Evolutionary conservation across 2,888 invertebrate genomes (phyloP).

Genomic region (Prenolepis imparis): DNA sequence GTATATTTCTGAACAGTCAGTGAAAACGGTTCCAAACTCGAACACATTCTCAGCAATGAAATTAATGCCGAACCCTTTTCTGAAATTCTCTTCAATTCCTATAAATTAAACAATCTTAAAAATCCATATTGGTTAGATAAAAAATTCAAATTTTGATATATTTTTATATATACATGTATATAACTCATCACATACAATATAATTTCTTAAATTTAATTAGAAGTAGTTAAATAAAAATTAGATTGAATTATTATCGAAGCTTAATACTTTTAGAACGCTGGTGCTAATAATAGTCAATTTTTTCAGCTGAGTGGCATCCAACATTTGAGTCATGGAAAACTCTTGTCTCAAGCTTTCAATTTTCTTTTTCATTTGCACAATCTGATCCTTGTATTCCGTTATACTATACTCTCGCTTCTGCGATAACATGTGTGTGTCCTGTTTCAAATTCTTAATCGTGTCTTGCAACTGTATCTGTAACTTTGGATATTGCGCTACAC

Average conservation of each 20-base stretch:
- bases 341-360: conserved; percentile 87
- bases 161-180: background rate
- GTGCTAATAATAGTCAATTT: conserved; percentile 89
- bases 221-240: background rate
- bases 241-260: background rate
- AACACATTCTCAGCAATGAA: conserved; percentile 89
- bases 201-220: background rate
- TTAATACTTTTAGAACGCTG: conserved; percentile 85
- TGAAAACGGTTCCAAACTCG: conserved; percentile 89
- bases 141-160: background rate
- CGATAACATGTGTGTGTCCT: conserved; percentile 68
- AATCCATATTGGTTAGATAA: background rate
- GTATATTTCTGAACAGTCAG: conserved; percentile 75
- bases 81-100: conserved; percentile 85
- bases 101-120: conserved; percentile 35
- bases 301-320: conserved; percentile 88
- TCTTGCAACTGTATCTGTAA: conserved; percentile 77
- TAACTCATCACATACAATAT: background rate
- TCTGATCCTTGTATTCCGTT: conserved; percentile 72
- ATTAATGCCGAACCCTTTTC: conserved; percentile 89
- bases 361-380: conserved; percentile 73
- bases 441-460: conserved; percentile 76
- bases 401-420: conserved; percentile 75
- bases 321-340: conserved; percentile 87
- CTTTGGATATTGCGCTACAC: conserved; percentile 82